Conservation (phyloP, 1,140 invertebrate genomes). For the Micrasema minimum region DNA sequence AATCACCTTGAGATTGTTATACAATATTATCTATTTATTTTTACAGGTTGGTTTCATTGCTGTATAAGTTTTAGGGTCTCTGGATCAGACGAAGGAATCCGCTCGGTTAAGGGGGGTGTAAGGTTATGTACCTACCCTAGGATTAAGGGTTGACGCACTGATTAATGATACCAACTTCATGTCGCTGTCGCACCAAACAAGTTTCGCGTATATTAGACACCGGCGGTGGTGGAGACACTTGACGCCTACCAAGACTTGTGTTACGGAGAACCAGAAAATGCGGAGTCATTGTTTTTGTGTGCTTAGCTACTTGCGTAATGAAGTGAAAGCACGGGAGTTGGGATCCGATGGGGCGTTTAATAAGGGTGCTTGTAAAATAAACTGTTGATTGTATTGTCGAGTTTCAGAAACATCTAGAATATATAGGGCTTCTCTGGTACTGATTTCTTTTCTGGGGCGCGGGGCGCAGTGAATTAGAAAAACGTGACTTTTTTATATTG, state of each 20-base stretch:
- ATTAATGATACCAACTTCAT: slow-evolving; percentile 52
- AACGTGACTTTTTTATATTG: no score
- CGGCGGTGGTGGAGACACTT: slow-evolving; percentile 10
- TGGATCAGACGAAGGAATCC: slow-evolving; percentile 8
- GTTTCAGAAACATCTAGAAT: no score
- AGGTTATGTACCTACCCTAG: slow-evolving; percentile 8
- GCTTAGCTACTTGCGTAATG: slow-evolving; percentile 32
- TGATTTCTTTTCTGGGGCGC: no score
- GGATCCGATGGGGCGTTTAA: slow-evolving; percentile 3
- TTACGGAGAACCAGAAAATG: slow-evolving; percentile 10
- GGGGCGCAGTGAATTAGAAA: no score
- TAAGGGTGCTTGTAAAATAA: slow-evolving; percentile 4
- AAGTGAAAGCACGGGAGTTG: slow-evolving; percentile 11
- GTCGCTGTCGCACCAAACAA: slow-evolving; percentile 43
- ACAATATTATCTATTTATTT: no score
- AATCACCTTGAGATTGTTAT: no score
- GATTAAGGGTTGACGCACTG: slow-evolving; percentile 51
- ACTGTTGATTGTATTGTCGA: no score
- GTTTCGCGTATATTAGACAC: slow-evolving; percentile 37
- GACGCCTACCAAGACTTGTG: slow-evolving; percentile 8
- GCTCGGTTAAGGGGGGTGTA: slow-evolving; percentile 6
- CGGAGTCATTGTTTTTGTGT: slow-evolving; percentile 48
- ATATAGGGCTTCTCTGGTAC: no score
- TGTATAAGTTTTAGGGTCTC: no score
- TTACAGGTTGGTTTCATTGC: no score